Base-by-base conservation (phyloP, 1,140 invertebrate species). In the Drosophila persimilis region DNA sequence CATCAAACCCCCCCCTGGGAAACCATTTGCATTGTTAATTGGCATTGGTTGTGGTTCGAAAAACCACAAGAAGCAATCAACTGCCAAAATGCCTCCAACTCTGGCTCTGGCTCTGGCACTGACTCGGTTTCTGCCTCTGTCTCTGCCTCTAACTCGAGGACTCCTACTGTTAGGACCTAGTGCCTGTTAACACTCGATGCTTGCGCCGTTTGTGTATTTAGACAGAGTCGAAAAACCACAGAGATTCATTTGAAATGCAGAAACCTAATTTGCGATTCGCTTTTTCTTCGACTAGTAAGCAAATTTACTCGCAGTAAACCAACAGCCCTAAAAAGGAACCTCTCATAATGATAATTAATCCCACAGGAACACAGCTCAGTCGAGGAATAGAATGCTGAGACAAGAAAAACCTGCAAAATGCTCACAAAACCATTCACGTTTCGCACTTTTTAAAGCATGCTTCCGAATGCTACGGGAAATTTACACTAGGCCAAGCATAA, bases 21-120 rank as follows among this genome's bases (percentile, higher is more conserved):
- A 43, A 56, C 39, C 48, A 65, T 65, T 75, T 72, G 65, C 76
- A 73, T 79, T 62, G 76, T 78, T 84, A 80, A 84, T 84, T 83
- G 66, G 41, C 48, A n/a, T 22, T 11, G 22, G 47, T 41, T 9
- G 45, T 11, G 44, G 52, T 45, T 11, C 44, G 13, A 62, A 80
- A 73, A 69, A 73, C 52, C 66, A 59, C 56, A 50, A 26, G 45
- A 46, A 58, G 50, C 48, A 85, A 84, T 84, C 66, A 84, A 76
- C 66, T 63, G 47, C 46, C 11, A 39, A 39, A 39, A 39, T 39
- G 35, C 11, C 35, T 9, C 29, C 2, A 0, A 31, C 29, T 58
- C 39, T 15, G 39, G 15, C 41, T 24, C 43, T 46, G 17, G 15
- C 57, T 51, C 46, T 46, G 31, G 39, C 63, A 15, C 17, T 50